These are phyloP conservation scores for Sardina pilchardus DNA, from an alignment of 2,113 vertebrate species.

Conservation along the genomic window DNA sequence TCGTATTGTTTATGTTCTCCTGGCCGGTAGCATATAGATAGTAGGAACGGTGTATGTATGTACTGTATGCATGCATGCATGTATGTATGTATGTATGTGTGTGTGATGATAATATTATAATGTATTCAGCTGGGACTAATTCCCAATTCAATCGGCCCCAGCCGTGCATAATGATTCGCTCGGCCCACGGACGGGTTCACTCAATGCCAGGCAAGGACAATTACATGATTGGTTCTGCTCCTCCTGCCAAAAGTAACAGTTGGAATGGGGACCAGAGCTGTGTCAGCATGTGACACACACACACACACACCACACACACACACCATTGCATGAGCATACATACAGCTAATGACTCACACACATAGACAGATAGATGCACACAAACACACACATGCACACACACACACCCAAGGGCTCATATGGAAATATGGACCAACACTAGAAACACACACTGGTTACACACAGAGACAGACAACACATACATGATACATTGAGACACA, in stretches of 20 bases:
- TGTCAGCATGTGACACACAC: constrained; percentile 58
- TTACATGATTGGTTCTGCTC: constrained; percentile 74
- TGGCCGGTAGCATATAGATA: background rate
- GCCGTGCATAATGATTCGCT: constrained; percentile 67
- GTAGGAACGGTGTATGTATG: background rate
- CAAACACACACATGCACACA: background rate
- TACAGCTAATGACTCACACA: constrained; percentile 7
- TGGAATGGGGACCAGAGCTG: constrained; percentile 61
- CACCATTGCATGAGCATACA: background rate
- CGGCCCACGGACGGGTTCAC: constrained; percentile 64
- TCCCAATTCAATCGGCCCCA: constrained; percentile 66
- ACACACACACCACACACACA: background rate
- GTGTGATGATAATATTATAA: constrained; percentile 45
- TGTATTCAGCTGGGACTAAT: constrained; percentile 73
- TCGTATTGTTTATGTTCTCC: background rate
- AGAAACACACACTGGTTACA: background rate
- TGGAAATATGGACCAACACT: background rate
- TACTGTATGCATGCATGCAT: background rate
- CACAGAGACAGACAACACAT: background rate
- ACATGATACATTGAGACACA: constrained; percentile 38
- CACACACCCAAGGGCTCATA: background rate
- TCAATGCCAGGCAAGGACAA: constrained; percentile 77
- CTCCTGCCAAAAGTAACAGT: constrained; percentile 67
- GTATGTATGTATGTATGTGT: background rate
- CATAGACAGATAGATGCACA: constrained; percentile 1